Evolutionary conservation across 1,140 invertebrate genomes (phyloP), one percentile per base, ranked within the genome.

Genomic region (Papilio polytes): DNA sequence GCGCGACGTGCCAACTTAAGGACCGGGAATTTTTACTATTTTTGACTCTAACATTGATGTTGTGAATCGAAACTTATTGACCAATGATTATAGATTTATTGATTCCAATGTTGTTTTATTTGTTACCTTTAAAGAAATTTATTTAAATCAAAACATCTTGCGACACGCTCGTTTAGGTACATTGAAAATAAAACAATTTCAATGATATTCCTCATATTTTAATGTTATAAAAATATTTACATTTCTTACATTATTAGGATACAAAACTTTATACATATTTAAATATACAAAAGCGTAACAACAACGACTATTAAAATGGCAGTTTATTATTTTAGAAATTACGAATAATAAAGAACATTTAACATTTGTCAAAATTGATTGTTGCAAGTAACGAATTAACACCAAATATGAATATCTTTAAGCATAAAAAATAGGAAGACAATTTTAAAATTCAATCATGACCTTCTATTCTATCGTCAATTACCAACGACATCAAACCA

Each of bases 221-320:
- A 70, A 70, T 70, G 26, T 36, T 36, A 36, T 70, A 84, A 88
- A 88, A 89, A 87, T 88, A 88, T 87, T 86, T 88, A 89, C 87
- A 89, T 26, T 83, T 74, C 74, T 78, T 51, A 81, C 84, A 87
- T 84, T 82, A 82, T 85, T 80, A 86, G 53, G 66, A 83, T 82
- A 80, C 73, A 83, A 70, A 83, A 31, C 63, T 15, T 70, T 70
- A 63, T 63, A 63, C 59, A 63, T 26, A 26, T 63, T 63, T 63
- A 12, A 63, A n/a, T 31, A 26, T 63, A 63, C 4, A 63, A 63
- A 26, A 0, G 10, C 22, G 22, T 63, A 63, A 63, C 59, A 13
- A 26, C 26, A 63, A 63, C 22, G 12, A 63, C 13, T 63, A 63
- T 22, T 22, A 59, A 22, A 12, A 63, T 10, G 26, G 22, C 63